Evolutionary conservation across 2,113 vertebrate genomes (phyloP).

Genomic region (Penelope pileata): DNA sequence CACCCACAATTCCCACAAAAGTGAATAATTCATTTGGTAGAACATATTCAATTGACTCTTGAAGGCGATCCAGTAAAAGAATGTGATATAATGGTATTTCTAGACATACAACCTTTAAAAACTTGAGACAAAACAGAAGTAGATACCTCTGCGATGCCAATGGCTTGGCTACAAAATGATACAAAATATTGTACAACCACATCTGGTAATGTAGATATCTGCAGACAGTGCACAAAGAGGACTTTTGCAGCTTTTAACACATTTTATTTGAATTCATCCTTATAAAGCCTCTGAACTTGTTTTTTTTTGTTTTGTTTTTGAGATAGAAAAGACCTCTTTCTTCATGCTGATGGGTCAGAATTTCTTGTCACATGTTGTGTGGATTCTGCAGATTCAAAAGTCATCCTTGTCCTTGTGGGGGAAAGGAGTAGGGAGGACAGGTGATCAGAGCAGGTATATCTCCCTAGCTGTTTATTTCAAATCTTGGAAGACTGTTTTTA

Average conservation of each 20-base stretch:
- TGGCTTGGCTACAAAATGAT: neutral
- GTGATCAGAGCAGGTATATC: neutral
- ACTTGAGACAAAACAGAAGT: neutral
- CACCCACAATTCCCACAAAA: neutral
- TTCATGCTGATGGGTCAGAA: neutral
- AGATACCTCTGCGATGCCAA: neutral
- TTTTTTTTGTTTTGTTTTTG: neutral
- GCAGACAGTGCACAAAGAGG: neutral
- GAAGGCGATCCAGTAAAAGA: neutral
- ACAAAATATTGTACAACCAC: neutral
- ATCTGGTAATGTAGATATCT: accelerated
- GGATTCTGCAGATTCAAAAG: neutral
- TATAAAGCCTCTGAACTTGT: neutral
- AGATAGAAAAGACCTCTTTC: neutral
- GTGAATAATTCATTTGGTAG: neutral
- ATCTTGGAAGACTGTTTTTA: neutral
- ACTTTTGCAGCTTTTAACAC: neutral
- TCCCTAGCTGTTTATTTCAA: neutral
- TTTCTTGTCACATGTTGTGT: neutral
- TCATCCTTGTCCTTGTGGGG: neutral
- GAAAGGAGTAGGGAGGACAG: neutral
- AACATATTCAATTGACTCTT: neutral
- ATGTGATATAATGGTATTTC: conserved; percentile 13
- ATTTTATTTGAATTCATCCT: neutral
- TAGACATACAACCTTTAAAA: neutral